Percentiles rank a stretch among this genome's conserved stretches.
phyloP scores from a whole-genome alignment of 2,113 vertebrate genomes.

The Stictonetta naevosa region DNA sequence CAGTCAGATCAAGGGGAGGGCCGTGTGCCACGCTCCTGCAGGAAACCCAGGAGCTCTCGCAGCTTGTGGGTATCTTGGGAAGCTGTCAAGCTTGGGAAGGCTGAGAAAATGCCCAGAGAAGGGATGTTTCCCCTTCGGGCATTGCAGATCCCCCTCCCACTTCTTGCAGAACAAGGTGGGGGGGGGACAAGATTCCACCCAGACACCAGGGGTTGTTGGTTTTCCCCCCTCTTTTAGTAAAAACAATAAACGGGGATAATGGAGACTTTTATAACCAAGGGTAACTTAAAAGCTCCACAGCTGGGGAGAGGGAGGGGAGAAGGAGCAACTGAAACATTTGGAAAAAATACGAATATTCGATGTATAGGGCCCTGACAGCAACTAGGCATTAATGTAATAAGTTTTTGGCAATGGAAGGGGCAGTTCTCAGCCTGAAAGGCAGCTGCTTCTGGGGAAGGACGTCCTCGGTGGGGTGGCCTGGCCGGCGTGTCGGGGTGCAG shows the following conservation, averaged over 20 bases:
- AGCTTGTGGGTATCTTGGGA: background rate
- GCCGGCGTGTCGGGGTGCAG: fast-evolving
- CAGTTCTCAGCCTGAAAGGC: background rate
- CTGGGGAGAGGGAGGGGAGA: too few species aligned
- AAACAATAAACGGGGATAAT: background rate
- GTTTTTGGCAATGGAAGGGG: background rate
- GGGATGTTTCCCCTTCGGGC: background rate
- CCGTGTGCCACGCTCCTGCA: background rate
- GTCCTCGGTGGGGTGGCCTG: background rate
- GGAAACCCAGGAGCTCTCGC: background rate
- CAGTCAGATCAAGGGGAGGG: background rate
- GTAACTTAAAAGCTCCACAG: background rate
- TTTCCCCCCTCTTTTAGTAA: background rate
- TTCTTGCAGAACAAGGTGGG: background rate
- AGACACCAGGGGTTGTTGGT: background rate
- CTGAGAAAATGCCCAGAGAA: background rate
- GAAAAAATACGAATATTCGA: background rate
- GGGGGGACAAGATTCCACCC: background rate
- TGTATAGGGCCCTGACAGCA: background rate
- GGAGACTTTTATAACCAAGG: background rate
- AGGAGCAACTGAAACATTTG: background rate
- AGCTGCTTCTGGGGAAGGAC: background rate
- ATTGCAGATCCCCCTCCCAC: background rate
- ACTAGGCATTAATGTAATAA: background rate
- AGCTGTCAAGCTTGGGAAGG: background rate